Conservation (phyloP, 2,797 vertebrate species). For the Aplochiton taeniatus region DNA sequence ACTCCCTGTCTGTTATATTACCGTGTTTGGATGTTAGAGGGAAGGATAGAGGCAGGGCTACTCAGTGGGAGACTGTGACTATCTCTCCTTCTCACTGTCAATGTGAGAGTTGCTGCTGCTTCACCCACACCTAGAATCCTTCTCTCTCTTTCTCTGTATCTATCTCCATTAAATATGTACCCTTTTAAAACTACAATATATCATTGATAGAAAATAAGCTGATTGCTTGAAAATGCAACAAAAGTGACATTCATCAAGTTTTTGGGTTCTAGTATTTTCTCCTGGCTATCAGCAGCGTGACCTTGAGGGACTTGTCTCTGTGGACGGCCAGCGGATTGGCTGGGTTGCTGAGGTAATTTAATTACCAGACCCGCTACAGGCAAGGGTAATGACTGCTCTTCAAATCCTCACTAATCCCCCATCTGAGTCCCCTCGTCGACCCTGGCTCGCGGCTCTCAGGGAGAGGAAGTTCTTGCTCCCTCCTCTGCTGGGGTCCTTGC, state of each 20-base stretch:
- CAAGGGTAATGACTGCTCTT: conserved; percentile 71
- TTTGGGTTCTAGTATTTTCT: neutral
- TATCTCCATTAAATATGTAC: neutral
- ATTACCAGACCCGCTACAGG: conserved; percentile 68
- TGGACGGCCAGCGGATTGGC: conserved; percentile 33
- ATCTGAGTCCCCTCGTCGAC: conserved; percentile 57
- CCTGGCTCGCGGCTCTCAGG: conserved; percentile 40
- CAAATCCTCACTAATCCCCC: conserved; percentile 75
- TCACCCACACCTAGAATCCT: neutral
- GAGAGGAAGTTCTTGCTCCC: neutral
- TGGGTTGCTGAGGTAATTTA: conserved; percentile 73
- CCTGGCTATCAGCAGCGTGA: conserved; percentile 24
- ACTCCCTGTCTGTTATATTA: too few relatives aligned
- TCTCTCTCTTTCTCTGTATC: conserved; percentile 1
- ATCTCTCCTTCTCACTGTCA: neutral
- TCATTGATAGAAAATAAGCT: too few relatives aligned
- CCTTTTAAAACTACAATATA: neutral
- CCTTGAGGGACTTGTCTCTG: conserved; percentile 44
- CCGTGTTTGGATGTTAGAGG: neutral
- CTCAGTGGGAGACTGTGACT: conserved; percentile 4
- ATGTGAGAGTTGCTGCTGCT: neutral
- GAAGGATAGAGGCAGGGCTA: neutral
- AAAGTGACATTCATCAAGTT: too few relatives aligned
- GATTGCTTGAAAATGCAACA: too few relatives aligned
- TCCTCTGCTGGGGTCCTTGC: too few relatives aligned